A percentile compares a stretch with the other conserved stretches of the same genome.
Evolutionary conservation across 2,797 vertebrate species (phyloP).

Genomic region (Cyclopterus lumpus): DNA sequence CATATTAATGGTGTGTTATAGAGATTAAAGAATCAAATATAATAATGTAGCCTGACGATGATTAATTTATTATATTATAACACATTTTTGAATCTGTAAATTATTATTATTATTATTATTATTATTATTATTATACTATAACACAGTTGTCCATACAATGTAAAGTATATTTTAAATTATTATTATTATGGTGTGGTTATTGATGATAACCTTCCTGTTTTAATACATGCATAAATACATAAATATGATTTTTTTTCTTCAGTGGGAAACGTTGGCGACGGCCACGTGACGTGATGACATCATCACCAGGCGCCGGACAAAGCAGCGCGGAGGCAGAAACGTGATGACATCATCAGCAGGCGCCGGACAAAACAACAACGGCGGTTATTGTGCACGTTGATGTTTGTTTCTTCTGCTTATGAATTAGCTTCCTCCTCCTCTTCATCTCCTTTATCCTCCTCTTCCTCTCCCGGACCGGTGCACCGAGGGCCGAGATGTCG

Average conservation of each 20-base stretch:
- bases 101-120: too few species aligned
- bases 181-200: background rate
- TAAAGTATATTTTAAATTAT: background rate
- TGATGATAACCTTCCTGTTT: too few species aligned
- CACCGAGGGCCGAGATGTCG: constrained; percentile 82
- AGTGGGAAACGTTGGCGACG: background rate
- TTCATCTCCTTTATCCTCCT: background rate
- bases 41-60: too few species aligned
- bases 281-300: constrained; percentile 6
- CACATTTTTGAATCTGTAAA: too few species aligned
- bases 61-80: too few species aligned
- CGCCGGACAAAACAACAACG: too few species aligned
- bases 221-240: background rate
- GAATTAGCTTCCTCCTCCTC: background rate
- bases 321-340: too few species aligned
- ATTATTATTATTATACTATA: too few species aligned
- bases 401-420: background rate
- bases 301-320: constrained; percentile 36
- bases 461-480: too few species aligned
- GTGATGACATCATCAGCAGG: too few species aligned
- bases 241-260: background rate
- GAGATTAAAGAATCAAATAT: too few species aligned
- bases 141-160: background rate
- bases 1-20: too few species aligned
- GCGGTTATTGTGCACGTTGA: constrained; percentile 37